Conservation (phyloP, 1,140 invertebrate genomes). For the Hylaeus anthracinus region DNA sequence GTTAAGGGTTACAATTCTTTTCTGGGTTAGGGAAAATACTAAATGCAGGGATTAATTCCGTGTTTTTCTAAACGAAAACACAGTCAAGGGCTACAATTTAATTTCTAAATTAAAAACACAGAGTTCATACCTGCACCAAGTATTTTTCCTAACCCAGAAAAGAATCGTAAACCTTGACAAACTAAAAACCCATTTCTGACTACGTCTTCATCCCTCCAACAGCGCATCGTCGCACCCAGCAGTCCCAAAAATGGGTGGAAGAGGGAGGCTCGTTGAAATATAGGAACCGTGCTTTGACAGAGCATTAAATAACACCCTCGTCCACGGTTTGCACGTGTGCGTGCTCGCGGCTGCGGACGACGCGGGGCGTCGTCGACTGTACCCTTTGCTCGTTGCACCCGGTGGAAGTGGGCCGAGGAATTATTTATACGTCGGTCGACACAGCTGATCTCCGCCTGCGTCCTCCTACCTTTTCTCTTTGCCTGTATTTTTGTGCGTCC, state of each 20-base stretch:
- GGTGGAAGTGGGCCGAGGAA: slow-evolving; percentile 60
- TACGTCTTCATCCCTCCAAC: neutral
- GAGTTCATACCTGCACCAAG: too few species aligned
- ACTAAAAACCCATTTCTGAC: too few species aligned
- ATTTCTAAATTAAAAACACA: too few species aligned
- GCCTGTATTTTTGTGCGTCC: slow-evolving; percentile 55
- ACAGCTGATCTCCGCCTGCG: slow-evolving; percentile 59
- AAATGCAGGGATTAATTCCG: too few species aligned
- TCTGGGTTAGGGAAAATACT: too few species aligned
- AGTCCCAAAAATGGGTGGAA: slow-evolving; percentile 3
- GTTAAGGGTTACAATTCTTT: too few species aligned
- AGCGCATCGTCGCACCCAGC: slow-evolving; percentile 31
- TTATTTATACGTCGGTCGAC: slow-evolving; percentile 63
- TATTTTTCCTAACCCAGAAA: too few species aligned
- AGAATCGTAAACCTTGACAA: too few species aligned
- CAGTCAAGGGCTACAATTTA: too few species aligned
- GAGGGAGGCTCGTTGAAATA: neutral
- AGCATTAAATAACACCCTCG: slow-evolving; percentile 42
- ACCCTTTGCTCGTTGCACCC: slow-evolving; percentile 22
- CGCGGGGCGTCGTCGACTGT: neutral
- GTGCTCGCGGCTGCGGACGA: neutral
- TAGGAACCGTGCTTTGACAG: slow-evolving; percentile 30
- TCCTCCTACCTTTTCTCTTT: slow-evolving; percentile 54
- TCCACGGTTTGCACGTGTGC: neutral
- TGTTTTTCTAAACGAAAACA: too few species aligned